phyloP scores from a whole-genome alignment of 2,113 vertebrate species.

The Eubucco bourcierii region DNA sequence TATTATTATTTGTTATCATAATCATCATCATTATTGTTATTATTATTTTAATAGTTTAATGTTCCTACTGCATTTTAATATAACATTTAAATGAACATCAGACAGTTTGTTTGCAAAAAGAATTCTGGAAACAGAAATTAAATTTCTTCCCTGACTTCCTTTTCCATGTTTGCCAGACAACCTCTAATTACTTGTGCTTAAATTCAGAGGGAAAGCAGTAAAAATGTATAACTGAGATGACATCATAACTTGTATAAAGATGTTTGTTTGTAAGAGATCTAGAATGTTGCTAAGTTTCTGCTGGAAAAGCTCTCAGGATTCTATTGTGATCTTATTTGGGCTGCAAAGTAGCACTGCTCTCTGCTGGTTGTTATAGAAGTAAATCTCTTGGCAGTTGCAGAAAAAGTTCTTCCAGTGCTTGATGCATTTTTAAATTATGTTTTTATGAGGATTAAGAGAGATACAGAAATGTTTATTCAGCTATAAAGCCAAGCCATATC shows the following conservation, averaged over 20 bases:
- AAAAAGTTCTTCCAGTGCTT: neutral
- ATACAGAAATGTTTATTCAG: neutral
- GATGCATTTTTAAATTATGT: neutral
- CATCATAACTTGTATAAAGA: neutral
- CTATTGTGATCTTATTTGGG: neutral
- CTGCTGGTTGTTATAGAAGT: conserved; percentile 51
- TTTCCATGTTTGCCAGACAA: neutral
- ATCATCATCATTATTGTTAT: too few relatives aligned
- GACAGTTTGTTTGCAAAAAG: neutral
- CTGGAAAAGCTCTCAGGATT: neutral
- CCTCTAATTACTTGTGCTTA: neutral
- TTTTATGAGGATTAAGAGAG: neutral
- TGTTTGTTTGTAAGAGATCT: neutral
- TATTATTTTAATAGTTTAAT: too few relatives aligned
- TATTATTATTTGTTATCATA: too few relatives aligned
- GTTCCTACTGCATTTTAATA: neutral
- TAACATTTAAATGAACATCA: neutral
- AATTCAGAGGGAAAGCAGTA: neutral
- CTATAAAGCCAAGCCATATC: neutral
- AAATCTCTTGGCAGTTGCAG: neutral
- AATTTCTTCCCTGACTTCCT: neutral
- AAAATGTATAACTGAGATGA: neutral
- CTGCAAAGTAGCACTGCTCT: conserved; percentile 59
- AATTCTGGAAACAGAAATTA: neutral
- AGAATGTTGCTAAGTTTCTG: neutral